Conservation (phyloP, 1,140 invertebrate genomes). For the Linepithema humile region DNA sequence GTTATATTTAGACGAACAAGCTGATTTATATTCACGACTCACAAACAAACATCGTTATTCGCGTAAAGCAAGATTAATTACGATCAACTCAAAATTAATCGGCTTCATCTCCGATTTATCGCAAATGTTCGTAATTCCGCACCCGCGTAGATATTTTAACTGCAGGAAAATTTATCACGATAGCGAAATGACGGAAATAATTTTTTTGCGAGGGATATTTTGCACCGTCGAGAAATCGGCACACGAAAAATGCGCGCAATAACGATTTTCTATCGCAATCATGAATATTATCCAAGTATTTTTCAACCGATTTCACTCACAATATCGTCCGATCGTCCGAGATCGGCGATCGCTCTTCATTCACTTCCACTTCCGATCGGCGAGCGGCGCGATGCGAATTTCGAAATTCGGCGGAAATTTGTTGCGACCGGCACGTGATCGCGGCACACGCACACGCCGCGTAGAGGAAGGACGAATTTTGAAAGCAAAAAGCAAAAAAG, state of each 20-base stretch:
- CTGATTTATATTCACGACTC: background rate
- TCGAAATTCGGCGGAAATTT: slow-evolving; percentile 1
- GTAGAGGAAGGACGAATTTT: slow-evolving; percentile 29
- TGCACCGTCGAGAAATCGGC: background rate
- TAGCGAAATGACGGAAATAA: too few species aligned
- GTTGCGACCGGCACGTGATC: slow-evolving; percentile 29
- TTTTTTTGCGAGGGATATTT: background rate
- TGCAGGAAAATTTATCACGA: too few species aligned
- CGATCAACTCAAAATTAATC: background rate
- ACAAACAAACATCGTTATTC: background rate
- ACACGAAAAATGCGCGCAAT: too few species aligned
- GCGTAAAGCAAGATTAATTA: background rate
- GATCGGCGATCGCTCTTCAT: background rate
- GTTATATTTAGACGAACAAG: slow-evolving; percentile 28
- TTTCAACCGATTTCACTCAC: background rate
- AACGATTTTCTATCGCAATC: background rate
- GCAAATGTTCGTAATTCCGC: background rate
- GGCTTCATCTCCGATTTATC: background rate
- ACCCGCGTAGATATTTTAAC: too few species aligned
- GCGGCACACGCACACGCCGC: background rate
- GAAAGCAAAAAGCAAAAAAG: slow-evolving; percentile 33
- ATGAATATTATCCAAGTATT: background rate
- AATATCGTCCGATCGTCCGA: background rate
- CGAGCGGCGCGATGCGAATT: background rate
- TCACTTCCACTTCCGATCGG: background rate